Evolutionary conservation across 2,888 invertebrate species (phyloP).

Genomic region (Phortica magna): DNA sequence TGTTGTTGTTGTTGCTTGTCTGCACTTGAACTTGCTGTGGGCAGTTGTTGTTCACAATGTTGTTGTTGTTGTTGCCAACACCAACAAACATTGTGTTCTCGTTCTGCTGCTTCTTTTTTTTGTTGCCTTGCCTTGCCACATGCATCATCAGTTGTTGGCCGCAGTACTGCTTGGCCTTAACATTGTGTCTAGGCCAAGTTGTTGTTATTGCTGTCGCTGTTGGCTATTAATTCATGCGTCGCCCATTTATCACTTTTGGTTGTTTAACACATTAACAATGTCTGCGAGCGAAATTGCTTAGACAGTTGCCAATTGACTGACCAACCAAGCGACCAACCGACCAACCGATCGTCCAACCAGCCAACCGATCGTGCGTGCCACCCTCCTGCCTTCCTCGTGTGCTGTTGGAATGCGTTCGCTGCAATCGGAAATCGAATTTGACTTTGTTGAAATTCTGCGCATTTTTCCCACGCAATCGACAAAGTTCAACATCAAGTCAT

Average conservation of each 20-base stretch:
- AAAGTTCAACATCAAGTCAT: slow-evolving; percentile 10
- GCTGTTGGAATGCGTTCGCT: not conserved
- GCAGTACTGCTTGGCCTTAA: slow-evolving; percentile 48
- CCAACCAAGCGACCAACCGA: not conserved
- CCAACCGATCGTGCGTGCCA: not conserved
- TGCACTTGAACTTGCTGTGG: slow-evolving; percentile 68
- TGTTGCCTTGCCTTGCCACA: not conserved
- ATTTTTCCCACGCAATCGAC: slow-evolving; percentile 32
- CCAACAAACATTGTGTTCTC: not conserved
- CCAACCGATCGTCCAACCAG: not conserved
- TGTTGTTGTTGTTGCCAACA: slow-evolving; percentile 59
- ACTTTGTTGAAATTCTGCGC: slow-evolving; percentile 18
- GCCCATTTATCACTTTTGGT: slow-evolving; percentile 76
- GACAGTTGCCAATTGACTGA: not conserved
- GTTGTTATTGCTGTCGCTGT: slow-evolving; percentile 48
- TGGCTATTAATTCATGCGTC: slow-evolving; percentile 74
- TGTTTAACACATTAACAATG: slow-evolving; percentile 63
- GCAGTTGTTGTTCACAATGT: slow-evolving; percentile 63
- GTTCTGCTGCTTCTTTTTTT: not conserved
- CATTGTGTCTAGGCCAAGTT: slow-evolving; percentile 53
- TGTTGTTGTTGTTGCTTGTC: slow-evolving; percentile 35
- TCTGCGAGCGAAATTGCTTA: slow-evolving; percentile 49
- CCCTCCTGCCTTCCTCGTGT: too few species aligned
- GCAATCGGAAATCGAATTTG: slow-evolving; percentile 21
- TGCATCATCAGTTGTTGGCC: slow-evolving; percentile 32